Percentiles rank a stretch among this genome's conserved stretches.
These are phyloP conservation scores for Acestrorhynchus altus DNA, from an alignment of 2,797 vertebrate species.

Conservation along the genomic window DNA sequence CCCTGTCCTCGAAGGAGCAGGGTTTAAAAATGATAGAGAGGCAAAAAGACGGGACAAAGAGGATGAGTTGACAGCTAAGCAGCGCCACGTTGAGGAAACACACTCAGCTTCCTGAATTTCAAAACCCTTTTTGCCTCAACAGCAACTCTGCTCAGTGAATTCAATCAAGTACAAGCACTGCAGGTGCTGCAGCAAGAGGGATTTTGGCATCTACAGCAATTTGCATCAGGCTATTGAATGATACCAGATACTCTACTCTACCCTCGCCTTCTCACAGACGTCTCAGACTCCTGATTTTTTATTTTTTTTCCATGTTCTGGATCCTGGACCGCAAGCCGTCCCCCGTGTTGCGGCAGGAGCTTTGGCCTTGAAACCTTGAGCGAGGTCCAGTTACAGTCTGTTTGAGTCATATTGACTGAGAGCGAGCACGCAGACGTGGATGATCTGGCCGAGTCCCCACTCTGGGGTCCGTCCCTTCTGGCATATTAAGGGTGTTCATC, in stretches of 20 bases:
- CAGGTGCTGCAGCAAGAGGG: slow-evolving; percentile 20
- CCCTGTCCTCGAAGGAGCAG: background rate
- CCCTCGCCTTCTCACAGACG: slow-evolving; percentile 18
- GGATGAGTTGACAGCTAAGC: background rate
- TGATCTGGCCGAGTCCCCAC: slow-evolving; percentile 36
- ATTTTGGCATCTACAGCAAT: slow-evolving; percentile 15
- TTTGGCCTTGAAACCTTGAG: slow-evolving; percentile 32
- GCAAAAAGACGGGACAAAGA: slow-evolving; percentile 12
- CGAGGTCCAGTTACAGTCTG: slow-evolving; percentile 35
- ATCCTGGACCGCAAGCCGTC: slow-evolving; percentile 23
- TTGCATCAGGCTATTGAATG: slow-evolving; percentile 36
- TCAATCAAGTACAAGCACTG: slow-evolving; percentile 18
- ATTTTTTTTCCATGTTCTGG: slow-evolving; percentile 17
- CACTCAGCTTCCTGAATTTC: slow-evolving; percentile 10
- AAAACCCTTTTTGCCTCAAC: background rate
- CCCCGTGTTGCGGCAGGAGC: slow-evolving; percentile 26
- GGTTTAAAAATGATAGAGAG: slow-evolving; percentile 4
- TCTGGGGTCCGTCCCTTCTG: slow-evolving; percentile 25
- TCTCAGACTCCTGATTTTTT: background rate
- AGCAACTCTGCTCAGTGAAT: slow-evolving; percentile 17
- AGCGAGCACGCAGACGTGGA: slow-evolving; percentile 32
- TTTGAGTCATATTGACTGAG: slow-evolving; percentile 37
- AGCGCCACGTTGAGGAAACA: background rate
- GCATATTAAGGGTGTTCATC: slow-evolving; percentile 38
- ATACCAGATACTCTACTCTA: slow-evolving; percentile 14